These are phyloP conservation scores for Bradypodion ventrale DNA, from an alignment of 2,797 vertebrate species.

Conservation along the genomic window DNA sequence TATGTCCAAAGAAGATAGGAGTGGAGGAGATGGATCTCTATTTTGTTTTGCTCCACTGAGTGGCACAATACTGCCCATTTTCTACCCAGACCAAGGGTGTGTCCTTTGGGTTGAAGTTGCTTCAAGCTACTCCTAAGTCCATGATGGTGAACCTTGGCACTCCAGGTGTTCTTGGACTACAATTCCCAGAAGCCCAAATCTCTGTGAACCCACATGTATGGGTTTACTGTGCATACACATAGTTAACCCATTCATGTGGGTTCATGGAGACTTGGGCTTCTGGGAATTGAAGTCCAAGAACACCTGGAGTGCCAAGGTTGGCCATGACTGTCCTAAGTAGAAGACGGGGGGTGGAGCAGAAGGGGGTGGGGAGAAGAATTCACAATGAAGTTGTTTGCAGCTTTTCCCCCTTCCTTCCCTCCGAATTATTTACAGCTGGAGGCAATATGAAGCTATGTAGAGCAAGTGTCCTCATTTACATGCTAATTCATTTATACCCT, in stretches of 20 bases:
- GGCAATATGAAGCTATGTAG: conserved; percentile 95
- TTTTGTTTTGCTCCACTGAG: conserved; percentile 35
- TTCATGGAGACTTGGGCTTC: no score
- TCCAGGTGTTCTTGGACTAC: no score
- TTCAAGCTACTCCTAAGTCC: no score
- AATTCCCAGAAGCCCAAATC: no score
- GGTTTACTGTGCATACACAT: no score
- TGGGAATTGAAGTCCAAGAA: no score
- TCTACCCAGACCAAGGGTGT: conserved; percentile 47
- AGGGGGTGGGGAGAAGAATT: conserved; percentile 40
- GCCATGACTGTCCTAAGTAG: no score
- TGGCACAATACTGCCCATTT: rapidly evolving
- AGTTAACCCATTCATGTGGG: no score
- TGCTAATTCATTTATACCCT: conserved; percentile 98
- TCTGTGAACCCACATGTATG: no score
- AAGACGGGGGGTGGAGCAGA: conserved; percentile 26
- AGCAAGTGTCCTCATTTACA: conserved; percentile 98
- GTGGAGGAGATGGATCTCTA: conserved; percentile 25
- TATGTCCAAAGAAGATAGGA: conserved; percentile 43
- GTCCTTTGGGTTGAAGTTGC: not conserved
- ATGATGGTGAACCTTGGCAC: no score
- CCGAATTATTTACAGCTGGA: conserved; percentile 87
- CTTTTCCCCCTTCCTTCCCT: conserved; percentile 74
- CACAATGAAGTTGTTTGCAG: conserved; percentile 77
- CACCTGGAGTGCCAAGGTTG: no score